Base-by-base conservation (phyloP, 2,888 invertebrate genomes). In the Torymus texanus region DNA sequence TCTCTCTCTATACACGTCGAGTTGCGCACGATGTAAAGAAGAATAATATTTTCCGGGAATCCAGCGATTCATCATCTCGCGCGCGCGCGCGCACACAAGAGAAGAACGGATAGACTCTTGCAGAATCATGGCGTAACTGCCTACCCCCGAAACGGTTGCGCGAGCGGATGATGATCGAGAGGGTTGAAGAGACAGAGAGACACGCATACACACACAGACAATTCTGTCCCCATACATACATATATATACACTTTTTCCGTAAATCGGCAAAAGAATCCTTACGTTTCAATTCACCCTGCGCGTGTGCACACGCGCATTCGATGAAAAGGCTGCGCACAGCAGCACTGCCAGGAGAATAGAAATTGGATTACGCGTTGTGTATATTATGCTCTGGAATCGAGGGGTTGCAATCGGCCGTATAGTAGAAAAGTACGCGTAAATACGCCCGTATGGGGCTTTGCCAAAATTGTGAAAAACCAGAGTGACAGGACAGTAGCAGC, bases 381-480 rank as follows among this genome's bases (percentile, higher is more conserved):
- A 83, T 82, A 75, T 79, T 84, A 81, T 80, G 76, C 76, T 78
- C 83, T 79, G 81, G 71, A 78, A 16, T 56, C 70, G 79, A 56
- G 67, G 24, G 29, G 56, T 61, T 76, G 85, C 81, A 87, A 86
- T 84, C 85, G 81, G 85, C 86, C n/a, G n/a, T 87, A 86, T 86
- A 86, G 87, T 87, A 83, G 82, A 85, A 87, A 88, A 88, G 87
- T 85, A 86, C 83, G 81, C 83, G 86, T 89, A 89, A 89, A 89
- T 89, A 88, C 85, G 83, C 88, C 90, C 90, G 89, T 90, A 90
- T 90, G 88, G 58, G 80, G 80, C 83, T 85, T 84, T 84, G 83
- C 65, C 76, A 74, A 66, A 86, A 87, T 83, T 85, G 85, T 86
- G 85, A 85, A 87, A 85, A 85, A 81, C 83, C 82, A 65, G 79